Conservation (phyloP, 2,797 vertebrate species). For the Pogoniulus pusillus region DNA sequence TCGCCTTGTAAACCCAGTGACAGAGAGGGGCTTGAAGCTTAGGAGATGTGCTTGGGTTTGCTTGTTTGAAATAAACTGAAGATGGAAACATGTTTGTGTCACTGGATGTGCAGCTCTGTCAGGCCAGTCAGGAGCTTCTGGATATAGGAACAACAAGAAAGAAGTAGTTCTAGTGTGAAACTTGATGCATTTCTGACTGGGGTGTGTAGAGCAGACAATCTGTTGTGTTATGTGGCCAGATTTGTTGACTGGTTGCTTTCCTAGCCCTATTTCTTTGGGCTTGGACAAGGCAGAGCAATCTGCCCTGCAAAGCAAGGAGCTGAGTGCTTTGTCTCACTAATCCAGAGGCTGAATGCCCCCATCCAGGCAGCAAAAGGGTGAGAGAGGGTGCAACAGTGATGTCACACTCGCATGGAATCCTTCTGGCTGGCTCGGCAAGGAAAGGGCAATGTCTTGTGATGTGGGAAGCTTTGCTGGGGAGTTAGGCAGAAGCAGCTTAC, state of each 20-base stretch:
- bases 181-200: background rate
- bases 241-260: background rate
- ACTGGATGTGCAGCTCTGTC: background rate
- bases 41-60: background rate
- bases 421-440: conserved; percentile 26
- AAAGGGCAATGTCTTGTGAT: conserved; percentile 34
- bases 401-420: background rate
- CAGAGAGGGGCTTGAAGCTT: background rate
- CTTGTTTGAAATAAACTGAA: background rate
- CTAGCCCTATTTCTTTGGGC: background rate
- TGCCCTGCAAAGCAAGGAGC: background rate
- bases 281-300: background rate
- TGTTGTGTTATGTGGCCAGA: background rate
- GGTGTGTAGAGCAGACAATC: background rate
- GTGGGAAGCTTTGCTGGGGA: conserved; percentile 17
- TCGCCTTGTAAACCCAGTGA: conserved; percentile 2
- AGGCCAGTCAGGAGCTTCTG: background rate
- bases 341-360: background rate
- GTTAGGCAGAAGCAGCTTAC: background rate
- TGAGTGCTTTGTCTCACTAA: background rate
- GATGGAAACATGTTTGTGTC: background rate
- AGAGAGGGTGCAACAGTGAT: conserved; percentile 9
- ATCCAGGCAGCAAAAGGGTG: background rate
- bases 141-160: background rate
- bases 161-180: background rate